Conservation (phyloP, 2,888 invertebrate species). For the Xestia xanthographa region DNA sequence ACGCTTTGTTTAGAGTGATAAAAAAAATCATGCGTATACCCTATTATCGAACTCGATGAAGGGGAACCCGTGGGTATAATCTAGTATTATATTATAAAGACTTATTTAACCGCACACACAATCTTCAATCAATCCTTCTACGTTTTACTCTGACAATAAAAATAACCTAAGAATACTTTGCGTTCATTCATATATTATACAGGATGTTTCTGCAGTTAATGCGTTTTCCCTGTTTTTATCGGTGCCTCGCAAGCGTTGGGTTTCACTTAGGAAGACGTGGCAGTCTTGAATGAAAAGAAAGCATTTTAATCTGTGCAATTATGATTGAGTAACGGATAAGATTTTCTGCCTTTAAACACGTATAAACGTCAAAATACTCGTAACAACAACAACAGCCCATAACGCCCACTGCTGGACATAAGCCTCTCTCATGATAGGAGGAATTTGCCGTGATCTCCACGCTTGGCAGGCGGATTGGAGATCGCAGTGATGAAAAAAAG, state of each 20-base stretch:
- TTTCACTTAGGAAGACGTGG: slow-evolving; percentile 11
- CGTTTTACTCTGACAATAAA: background rate
- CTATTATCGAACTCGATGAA: too few species aligned
- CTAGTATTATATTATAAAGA: background rate
- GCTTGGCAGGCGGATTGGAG: too few species aligned
- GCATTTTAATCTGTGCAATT: slow-evolving; percentile 8
- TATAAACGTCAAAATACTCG: too few species aligned
- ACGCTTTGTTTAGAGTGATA: too few species aligned
- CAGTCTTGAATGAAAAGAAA: background rate
- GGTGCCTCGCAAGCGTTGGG: background rate
- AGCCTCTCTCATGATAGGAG: too few species aligned
- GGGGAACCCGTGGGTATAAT: too few species aligned
- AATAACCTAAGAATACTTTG: slow-evolving; percentile 24
- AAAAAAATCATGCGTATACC: too few species aligned
- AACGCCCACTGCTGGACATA: too few species aligned
- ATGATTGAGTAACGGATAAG: background rate
- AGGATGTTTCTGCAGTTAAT: slow-evolving; percentile 38
- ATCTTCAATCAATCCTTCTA: background rate
- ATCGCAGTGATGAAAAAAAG: too few species aligned
- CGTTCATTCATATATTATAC: slow-evolving; percentile 31
- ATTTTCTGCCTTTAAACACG: background rate
- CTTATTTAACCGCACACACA: background rate
- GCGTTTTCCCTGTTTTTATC: slow-evolving; percentile 48
- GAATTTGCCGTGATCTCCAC: too few species aligned
- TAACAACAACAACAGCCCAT: too few species aligned